Base-by-base conservation (phyloP, 2,797 vertebrate genomes). In the Catostomus latipinnis region DNA sequence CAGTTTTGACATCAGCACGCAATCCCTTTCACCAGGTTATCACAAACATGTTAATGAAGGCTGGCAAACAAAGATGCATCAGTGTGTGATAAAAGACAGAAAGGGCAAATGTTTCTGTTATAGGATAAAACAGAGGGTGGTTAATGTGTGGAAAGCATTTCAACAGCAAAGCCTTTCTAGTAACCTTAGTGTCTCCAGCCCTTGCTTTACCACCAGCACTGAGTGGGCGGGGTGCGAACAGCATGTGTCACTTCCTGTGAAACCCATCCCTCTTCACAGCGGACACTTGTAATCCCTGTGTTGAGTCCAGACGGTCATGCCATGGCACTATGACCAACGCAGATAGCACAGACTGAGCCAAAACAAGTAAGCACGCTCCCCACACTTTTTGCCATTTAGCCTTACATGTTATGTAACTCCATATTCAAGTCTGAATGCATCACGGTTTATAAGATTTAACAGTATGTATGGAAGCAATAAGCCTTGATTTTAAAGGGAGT, bases 171-270 rank as follows among this genome's bases (percentile, higher is more conserved):
- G 43, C 13, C 62, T 46, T 45, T 65, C 12, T 65, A 62, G 13
- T 81, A 63, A 56, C 52, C 60, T 56, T 6, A 57, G 45, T 16
- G 50, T 7, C 43, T 62, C 63, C 52, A 69, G 54, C 56, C 56
- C 14, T 69, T 6, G 4, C 61, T 73, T 10, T 66, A 54, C 61
- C 16, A 53, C 12, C 50, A 70, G 57, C 61, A 58, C 62, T 50
- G 78, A 80, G 78, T 80, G 61, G 82, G 67, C 45, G 65, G 68
- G 82, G 72, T 80, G 77, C 7, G 46, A 70, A 71, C 60, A 49
- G 76, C 61, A 61, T 18, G 70, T 82, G 84, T 84, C 82, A 84
- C 74, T 83, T 86, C 85, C 82, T 85, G 82, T 70, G 67, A 66
- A 68, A 76, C 61, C 81, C 81, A 43, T 65, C 76, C 81, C 83